A percentile compares a stretch with the other conserved stretches of the same genome.
phyloP scores from a whole-genome alignment of 2,888 invertebrate genomes.

The Hypomecis atomaria region DNA sequence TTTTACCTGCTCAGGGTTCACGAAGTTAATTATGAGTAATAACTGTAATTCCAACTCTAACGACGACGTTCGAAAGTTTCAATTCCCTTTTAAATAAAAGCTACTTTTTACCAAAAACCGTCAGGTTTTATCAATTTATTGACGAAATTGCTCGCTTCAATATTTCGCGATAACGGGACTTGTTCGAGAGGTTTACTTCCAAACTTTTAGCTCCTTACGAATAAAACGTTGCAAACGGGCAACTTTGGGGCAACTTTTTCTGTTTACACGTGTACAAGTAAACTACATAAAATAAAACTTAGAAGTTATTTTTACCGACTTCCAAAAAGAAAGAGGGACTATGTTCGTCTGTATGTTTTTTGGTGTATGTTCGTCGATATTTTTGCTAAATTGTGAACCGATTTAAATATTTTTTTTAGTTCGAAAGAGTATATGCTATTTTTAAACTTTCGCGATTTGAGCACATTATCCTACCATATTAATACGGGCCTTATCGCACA shows the following conservation, averaged over 20 bases:
- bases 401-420: too few species aligned
- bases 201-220: conserved; percentile 29
- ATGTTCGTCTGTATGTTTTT: too few species aligned
- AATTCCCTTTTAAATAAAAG: conserved; percentile 1
- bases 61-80: not conserved
- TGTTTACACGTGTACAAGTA: not conserved
- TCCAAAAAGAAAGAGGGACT: too few species aligned
- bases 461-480: too few species aligned
- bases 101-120: conserved; percentile 12
- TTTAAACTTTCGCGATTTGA: too few species aligned
- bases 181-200: conserved; percentile 34
- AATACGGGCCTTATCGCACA: too few species aligned
- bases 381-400: too few species aligned
- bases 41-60: not conserved
- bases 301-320: too few species aligned
- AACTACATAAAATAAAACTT: not conserved
- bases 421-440: too few species aligned
- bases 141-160: conserved; percentile 29
- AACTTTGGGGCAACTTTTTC: conserved; percentile 1
- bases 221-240: conserved; percentile 10
- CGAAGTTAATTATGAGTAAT: not conserved
- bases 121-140: conserved; percentile 40
- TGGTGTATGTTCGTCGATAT: too few species aligned
- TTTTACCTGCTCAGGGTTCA: not conserved
- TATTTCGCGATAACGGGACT: conserved; percentile 35